phyloP scores from a whole-genome alignment of 2,797 vertebrate genomes.

The Kryptopterus vitreolus region DNA sequence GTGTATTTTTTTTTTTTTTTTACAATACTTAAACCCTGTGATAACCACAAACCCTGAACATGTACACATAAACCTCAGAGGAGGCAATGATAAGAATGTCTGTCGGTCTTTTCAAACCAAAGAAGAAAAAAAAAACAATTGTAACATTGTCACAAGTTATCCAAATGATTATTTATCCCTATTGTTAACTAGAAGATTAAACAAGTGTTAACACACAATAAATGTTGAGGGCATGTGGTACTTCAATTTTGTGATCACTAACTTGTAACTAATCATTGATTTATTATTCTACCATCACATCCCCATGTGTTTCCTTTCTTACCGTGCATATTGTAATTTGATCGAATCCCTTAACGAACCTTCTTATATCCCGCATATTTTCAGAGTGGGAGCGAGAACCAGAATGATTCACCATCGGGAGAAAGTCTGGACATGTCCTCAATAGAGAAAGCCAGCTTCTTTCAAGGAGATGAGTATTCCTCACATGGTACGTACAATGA shows the following conservation, averaged over 20 bases:
- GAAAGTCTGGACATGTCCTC: conserved; percentile 54
- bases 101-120: too few relatives aligned
- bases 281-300: neutral
- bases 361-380: neutral
- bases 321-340: neutral
- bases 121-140: too few relatives aligned
- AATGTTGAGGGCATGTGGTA: too few relatives aligned
- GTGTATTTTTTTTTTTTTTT: too few relatives aligned
- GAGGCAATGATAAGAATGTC: too few relatives aligned
- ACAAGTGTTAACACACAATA: neutral
- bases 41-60: neutral
- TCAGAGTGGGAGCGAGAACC: conserved; percentile 8
- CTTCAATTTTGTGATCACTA: too few relatives aligned
- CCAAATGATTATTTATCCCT: too few relatives aligned
- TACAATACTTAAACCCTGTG: too few relatives aligned
- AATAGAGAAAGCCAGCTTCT: conserved; percentile 60
- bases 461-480: conserved; percentile 52
- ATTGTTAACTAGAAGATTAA: neutral
- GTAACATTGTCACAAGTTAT: too few relatives aligned
- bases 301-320: neutral
- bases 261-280: neutral
- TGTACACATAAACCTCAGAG: neutral
- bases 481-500: conserved; percentile 32
- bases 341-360: neutral
- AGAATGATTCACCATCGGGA: neutral